A percentile compares a stretch with the other conserved stretches of the same genome.
Conservation (phyloP, 2,888 invertebrate species). For the Amorpha juglandis region DNA sequence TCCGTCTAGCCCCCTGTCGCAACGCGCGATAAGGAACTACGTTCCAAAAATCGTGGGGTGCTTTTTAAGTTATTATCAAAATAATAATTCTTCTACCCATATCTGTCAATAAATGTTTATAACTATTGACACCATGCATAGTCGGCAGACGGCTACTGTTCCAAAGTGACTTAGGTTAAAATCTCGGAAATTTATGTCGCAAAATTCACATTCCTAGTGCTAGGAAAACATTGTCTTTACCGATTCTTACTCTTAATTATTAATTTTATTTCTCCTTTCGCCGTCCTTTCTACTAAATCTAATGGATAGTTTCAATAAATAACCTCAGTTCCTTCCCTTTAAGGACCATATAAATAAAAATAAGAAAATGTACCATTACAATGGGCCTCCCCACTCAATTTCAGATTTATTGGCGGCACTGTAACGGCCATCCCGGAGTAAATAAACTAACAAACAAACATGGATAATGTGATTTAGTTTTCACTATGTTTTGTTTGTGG, state of each 20-base stretch:
- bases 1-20: too few relatives aligned
- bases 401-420: slow-evolving; percentile 15
- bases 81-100: too few relatives aligned
- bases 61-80: too few relatives aligned
- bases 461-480: slow-evolving; percentile 4
- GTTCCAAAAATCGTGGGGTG: too few relatives aligned
- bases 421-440: slow-evolving; percentile 5
- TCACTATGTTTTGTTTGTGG: background rate
- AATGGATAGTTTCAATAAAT: background rate
- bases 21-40: too few relatives aligned
- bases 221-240: too few relatives aligned
- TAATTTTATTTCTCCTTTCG: background rate
- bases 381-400: slow-evolving; percentile 21
- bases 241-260: background rate
- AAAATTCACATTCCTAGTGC: too few relatives aligned
- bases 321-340: slow-evolving; percentile 12
- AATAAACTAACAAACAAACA: slow-evolving; percentile 5
- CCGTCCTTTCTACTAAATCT: background rate
- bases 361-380: slow-evolving; percentile 12
- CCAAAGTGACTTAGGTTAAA: too few relatives aligned
- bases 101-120: too few relatives aligned
- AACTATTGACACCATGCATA: too few relatives aligned
- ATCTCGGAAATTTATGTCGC: too few relatives aligned
- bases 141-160: too few relatives aligned
- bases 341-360: slow-evolving; percentile 21